These are phyloP conservation scores for Omphaloscelis lunosa DNA, from an alignment of 2,888 invertebrate genomes.

Conservation along the genomic window DNA sequence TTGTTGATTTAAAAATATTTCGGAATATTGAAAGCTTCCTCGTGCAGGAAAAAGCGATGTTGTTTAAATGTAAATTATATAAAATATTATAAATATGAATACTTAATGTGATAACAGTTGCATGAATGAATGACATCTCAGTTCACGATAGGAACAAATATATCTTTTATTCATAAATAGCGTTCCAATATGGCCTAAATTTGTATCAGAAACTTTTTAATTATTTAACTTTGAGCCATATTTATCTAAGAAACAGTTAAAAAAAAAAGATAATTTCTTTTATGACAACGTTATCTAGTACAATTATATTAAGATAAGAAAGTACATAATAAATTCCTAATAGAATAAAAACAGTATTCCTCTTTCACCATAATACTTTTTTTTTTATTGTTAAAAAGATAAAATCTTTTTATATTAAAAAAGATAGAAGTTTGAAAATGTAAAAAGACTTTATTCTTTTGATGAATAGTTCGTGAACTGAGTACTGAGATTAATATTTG, in stretches of 20 bases:
- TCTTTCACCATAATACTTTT: background rate
- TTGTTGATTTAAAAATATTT: conserved; percentile 62
- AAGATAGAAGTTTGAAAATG: background rate
- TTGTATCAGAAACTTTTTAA: background rate
- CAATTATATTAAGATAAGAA: conserved; percentile 10
- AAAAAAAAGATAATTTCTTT: background rate
- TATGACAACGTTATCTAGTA: background rate
- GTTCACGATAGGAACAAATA: conserved; percentile 38
- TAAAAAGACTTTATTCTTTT: conserved; percentile 14
- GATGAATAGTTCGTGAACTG: conserved; percentile 50
- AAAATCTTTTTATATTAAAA: conserved; percentile 20
- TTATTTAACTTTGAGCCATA: background rate
- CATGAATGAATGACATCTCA: conserved; percentile 42
- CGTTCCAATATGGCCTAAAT: conserved; percentile 47
- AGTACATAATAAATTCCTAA: conserved; percentile 14
- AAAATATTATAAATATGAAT: conserved; percentile 61
- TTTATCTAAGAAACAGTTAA: background rate
- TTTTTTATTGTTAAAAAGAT: conserved; percentile 5
- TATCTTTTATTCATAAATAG: conserved; percentile 4
- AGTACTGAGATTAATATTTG: conserved; percentile 49
- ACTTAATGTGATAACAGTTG: conserved; percentile 72
- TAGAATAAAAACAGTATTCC: conserved; percentile 5
- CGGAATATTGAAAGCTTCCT: conserved; percentile 59
- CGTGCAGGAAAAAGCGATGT: conserved; percentile 67
- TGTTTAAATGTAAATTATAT: conserved; percentile 76